Conservation (phyloP, 2,888 invertebrate genomes). For the Andrena flavipes region DNA sequence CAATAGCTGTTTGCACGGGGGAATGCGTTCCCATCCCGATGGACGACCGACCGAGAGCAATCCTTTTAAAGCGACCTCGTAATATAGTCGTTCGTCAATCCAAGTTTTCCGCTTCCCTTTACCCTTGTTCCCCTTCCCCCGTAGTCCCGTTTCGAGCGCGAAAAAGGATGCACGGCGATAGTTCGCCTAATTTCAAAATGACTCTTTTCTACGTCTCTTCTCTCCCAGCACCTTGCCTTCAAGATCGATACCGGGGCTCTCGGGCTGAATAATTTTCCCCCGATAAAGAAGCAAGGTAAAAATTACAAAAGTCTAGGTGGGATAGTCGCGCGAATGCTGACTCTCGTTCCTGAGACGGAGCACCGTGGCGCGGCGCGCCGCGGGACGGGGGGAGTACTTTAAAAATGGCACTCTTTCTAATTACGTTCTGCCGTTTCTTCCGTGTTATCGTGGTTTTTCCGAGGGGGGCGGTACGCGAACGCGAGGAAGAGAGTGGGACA, state of each 20-base stretch:
- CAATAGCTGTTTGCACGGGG: not conserved
- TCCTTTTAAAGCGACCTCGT: not conserved
- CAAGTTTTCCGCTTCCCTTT: constrained; percentile 23
- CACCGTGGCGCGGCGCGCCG: too few species aligned
- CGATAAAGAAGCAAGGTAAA: not conserved
- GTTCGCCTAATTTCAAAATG: constrained; percentile 53
- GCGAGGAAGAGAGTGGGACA: constrained; percentile 1
- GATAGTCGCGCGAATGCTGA: constrained; percentile 29
- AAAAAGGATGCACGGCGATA: not conserved
- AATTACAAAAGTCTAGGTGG: constrained; percentile 14
- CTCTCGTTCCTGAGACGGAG: constrained; percentile 20
- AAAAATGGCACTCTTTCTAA: constrained; percentile 68
- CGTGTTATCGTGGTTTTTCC: constrained; percentile 58
- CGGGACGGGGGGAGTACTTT: constrained; percentile 35
- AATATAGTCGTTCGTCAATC: not conserved
- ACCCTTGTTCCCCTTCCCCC: not conserved
- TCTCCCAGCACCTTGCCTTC: too few species aligned
- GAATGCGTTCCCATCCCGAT: constrained; percentile 1
- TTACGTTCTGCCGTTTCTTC: constrained; percentile 63
- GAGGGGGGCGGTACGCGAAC: constrained; percentile 8
- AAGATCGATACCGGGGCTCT: not conserved
- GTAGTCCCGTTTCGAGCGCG: too few species aligned
- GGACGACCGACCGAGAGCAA: not conserved
- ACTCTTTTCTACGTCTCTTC: constrained; percentile 17
- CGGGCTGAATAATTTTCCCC: not conserved